Base-by-base conservation (phyloP, 2,888 invertebrate species). In the Himalopsyche japonica region DNA sequence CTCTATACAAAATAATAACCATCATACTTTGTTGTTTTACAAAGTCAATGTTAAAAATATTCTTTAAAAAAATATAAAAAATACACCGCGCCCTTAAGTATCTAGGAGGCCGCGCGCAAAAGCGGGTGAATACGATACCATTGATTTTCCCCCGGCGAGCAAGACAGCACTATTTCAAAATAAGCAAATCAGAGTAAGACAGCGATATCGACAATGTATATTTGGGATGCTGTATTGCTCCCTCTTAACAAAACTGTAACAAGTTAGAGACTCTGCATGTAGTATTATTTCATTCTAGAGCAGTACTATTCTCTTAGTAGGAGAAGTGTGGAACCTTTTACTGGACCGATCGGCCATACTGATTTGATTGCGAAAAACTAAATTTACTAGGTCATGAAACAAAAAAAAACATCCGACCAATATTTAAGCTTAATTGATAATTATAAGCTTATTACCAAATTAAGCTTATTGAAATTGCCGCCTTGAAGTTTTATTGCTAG, bases 121-220 rank as follows among this genome's bases (percentile, higher is more conserved):
- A 82, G 80, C 37, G 77, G 79, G 49, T 77, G 77, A 78, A 83
- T 30, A 82, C 48, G 86, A 86, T 82, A 80, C 79, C 86, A 86
- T 86, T 80, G 86, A 86, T 86, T 86, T 86, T 86, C 86, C 20
- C 83, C 57, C 24, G 48, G 24, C 32, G 43, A 84, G 79, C 64
- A 83, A 83, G 82, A 83, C 27, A 49, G 78, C 32, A 15, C 24
- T 34, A 80, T 76, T 15, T 34, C 18, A 37, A 47, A 76, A 24
- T 20, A 7, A n/a, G 0, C 18, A 8, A 24, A 43, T 76, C 24
- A 49, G 32, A 76, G 64, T 3, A 81, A 32, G 85, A 79, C 24
- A 34, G 57, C 57, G 34, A 79, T 77, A 24, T 20, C 32, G 81
- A 30, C 34, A 30, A 43, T 49, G 76, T 57, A 20, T 20, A 7